phyloP scores from a whole-genome alignment of 2,888 invertebrate genomes.

The Pachymerium ferrugineum region DNA sequence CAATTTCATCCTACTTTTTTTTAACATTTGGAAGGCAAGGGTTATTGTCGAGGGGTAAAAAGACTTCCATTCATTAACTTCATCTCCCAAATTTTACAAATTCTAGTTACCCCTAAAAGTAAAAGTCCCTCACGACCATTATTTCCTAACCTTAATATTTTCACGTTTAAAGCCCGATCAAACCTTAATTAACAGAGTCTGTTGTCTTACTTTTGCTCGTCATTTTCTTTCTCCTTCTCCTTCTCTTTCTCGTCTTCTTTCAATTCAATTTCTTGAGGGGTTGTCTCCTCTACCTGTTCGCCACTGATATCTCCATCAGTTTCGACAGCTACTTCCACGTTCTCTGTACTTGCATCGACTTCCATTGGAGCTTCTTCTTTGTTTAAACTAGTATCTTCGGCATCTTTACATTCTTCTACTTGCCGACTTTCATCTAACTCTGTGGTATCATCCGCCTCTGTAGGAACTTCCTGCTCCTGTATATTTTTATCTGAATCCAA shows the following conservation, averaged over 20 bases:
- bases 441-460: not conserved
- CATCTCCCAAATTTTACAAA: not conserved
- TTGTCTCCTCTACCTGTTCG: not conserved
- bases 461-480: not conserved
- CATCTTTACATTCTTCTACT: not conserved
- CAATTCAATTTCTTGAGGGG: not conserved
- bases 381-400: no score
- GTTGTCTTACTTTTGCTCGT: constrained; percentile 32
- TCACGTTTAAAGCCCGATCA: not conserved
- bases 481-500: not conserved
- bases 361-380: not conserved
- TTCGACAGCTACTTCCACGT: not conserved
- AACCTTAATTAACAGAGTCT: not conserved
- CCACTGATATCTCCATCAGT: not conserved
- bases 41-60: not conserved
- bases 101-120: not conserved
- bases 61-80: not conserved
- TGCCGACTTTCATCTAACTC: no score
- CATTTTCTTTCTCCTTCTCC: constrained; percentile 27
- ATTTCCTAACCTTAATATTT: not conserved
- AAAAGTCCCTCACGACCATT: not conserved
- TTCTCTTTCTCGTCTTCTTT: constrained; percentile 11
- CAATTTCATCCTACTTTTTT: constrained; percentile 10
- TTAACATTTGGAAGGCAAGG: constrained; percentile 5
- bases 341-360: not conserved